A percentile compares a stretch with the other conserved stretches of the same genome.
phyloP scores from a whole-genome alignment of 2,888 invertebrate genomes.

The Hyposoter didymator region DNA sequence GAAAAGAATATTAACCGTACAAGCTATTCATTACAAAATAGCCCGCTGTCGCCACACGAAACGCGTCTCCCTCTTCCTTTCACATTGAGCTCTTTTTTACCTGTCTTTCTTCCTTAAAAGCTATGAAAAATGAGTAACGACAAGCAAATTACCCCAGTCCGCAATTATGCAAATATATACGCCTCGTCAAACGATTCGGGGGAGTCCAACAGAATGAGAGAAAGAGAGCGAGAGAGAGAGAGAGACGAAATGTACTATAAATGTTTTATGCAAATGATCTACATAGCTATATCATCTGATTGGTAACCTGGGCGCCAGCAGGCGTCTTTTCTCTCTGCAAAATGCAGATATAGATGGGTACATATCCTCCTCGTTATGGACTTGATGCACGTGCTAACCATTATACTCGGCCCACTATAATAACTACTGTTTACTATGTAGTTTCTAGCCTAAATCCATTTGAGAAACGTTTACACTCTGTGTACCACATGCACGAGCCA shows the following conservation, averaged over 20 bases:
- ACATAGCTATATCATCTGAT: slow-evolving; percentile 49
- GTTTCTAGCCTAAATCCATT: slow-evolving; percentile 19
- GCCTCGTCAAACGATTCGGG: slow-evolving; percentile 51
- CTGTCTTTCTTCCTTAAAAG: slow-evolving; percentile 64
- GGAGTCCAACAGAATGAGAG: slow-evolving; percentile 23
- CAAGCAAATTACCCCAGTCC: slow-evolving; percentile 75
- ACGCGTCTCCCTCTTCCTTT: slow-evolving; percentile 60
- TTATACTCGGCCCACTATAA: slow-evolving; percentile 18
- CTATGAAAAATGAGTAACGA: slow-evolving; percentile 77
- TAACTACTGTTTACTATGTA: slow-evolving; percentile 24
- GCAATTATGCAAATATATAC: slow-evolving; percentile 75
- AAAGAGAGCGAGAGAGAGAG: slow-evolving; percentile 12
- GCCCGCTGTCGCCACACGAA: slow-evolving; percentile 68
- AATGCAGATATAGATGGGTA: slow-evolving; percentile 44
- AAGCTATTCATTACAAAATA: slow-evolving; percentile 72
- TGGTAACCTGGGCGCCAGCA: slow-evolving; percentile 56
- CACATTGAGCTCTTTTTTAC: slow-evolving; percentile 25
- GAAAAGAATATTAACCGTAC: slow-evolving; percentile 10
- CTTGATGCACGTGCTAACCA: slow-evolving; percentile 34
- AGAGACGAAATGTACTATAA: not conserved
- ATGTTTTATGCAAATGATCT: slow-evolving; percentile 17
- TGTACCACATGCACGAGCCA: not conserved
- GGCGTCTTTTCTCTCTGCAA: slow-evolving; percentile 53
- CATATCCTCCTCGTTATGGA: slow-evolving; percentile 17
- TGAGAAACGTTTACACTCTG: not conserved